These are phyloP conservation scores for Hemaris fuciformis DNA, from an alignment of 2,888 invertebrate species.

Conservation along the genomic window DNA sequence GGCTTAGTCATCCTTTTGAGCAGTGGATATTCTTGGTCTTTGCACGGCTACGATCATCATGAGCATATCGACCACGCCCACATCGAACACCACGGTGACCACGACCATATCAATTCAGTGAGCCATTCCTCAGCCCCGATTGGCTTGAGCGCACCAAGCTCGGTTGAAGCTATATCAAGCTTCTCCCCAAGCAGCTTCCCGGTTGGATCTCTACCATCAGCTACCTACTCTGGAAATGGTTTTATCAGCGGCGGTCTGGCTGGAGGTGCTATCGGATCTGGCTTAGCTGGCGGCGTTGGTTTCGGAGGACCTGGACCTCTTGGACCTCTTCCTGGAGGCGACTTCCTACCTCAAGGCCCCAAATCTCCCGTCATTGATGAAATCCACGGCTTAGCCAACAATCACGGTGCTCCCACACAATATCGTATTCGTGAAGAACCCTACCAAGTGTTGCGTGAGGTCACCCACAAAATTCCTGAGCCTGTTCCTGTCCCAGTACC, in stretches of 20 bases:
- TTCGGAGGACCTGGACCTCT: constrained; percentile 21
- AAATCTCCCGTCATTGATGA: constrained; percentile 67
- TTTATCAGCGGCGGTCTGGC: constrained; percentile 23
- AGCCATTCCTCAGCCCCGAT: constrained; percentile 21
- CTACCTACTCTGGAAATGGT: constrained; percentile 54
- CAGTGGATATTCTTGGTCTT: constrained; percentile 59
- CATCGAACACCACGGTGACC: constrained; percentile 17
- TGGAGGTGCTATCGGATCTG: constrained; percentile 16
- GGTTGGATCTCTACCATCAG: constrained; percentile 67
- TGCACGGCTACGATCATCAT: constrained; percentile 52
- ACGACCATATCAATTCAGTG: constrained; percentile 21
- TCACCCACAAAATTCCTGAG: constrained; percentile 80
- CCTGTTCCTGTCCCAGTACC: constrained; percentile 78
- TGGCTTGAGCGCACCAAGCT: constrained; percentile 22
- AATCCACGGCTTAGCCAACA: constrained; percentile 68
- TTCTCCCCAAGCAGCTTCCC: constrained; percentile 73
- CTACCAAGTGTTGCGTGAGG: constrained; percentile 67
- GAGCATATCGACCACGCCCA: constrained; percentile 17
- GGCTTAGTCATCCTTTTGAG: constrained; percentile 70
- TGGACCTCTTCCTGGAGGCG: constrained; percentile 34
- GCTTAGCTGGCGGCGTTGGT: constrained; percentile 21
- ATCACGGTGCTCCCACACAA: constrained; percentile 64
- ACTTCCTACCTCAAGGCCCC: constrained; percentile 52
- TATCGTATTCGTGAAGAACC: constrained; percentile 68
- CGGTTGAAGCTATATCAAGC: constrained; percentile 46